Percentiles rank a stretch among this genome's conserved stretches.
phyloP scores from a whole-genome alignment of 2,888 invertebrate genomes.

The Scaeva pyrastri region DNA sequence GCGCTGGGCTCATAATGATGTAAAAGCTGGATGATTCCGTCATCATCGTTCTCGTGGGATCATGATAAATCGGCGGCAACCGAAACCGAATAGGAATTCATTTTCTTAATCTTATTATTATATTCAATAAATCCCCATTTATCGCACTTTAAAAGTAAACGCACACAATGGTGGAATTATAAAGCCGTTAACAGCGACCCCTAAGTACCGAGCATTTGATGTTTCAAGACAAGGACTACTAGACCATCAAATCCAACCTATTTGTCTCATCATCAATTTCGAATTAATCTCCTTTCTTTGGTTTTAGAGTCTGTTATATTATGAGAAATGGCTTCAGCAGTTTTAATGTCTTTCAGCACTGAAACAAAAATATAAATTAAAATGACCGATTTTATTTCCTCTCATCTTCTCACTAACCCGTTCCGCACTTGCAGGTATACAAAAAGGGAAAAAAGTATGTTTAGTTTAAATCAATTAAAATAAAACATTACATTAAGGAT shows the following conservation, averaged over 20 bases:
- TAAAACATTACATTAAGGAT: too few species aligned
- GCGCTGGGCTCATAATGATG: conserved; percentile 41
- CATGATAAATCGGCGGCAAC: conserved; percentile 66
- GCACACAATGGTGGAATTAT: conserved; percentile 72
- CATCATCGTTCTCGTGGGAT: conserved; percentile 63
- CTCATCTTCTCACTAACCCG: too few species aligned
- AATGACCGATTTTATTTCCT: too few species aligned
- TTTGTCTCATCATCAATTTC: conserved; percentile 75
- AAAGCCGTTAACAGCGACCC: conserved; percentile 73
- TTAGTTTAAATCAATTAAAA: too few species aligned
- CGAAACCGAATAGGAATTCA: conserved; percentile 65
- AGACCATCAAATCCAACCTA: conserved; percentile 72
- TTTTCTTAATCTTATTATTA: conserved; percentile 72
- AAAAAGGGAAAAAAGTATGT: too few species aligned
- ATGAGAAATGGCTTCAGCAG: not conserved
- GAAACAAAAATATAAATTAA: not conserved
- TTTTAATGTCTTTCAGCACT: not conserved
- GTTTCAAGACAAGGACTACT: conserved; percentile 65
- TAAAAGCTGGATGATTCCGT: conserved; percentile 66
- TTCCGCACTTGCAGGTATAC: too few species aligned
- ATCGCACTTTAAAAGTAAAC: conserved; percentile 73
- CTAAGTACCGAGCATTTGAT: conserved; percentile 67
- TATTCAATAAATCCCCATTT: conserved; percentile 75
- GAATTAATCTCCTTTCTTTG: conserved; percentile 63
- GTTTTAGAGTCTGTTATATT: not conserved